Evolutionary conservation across 2,888 invertebrate genomes (phyloP).

Genomic region (Chirona hameri): DNA sequence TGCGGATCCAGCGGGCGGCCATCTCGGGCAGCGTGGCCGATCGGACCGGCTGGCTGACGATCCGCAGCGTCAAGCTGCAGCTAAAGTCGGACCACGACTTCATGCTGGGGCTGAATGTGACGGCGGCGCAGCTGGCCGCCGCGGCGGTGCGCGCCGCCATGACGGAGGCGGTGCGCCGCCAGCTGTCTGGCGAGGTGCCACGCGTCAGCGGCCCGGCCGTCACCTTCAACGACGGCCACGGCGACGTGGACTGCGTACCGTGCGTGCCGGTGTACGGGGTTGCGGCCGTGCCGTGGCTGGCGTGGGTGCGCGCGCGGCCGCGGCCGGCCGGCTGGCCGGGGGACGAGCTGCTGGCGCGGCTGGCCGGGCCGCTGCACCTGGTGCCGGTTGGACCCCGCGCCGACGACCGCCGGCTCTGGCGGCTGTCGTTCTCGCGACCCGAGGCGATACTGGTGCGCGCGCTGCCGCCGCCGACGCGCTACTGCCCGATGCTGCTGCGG

Average conservation of each 20-base stretch:
- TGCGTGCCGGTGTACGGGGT: background rate
- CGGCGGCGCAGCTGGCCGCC: background rate
- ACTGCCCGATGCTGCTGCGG: background rate
- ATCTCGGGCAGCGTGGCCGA: background rate
- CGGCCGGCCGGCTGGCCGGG: slow-evolving; percentile 6
- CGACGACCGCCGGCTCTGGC: background rate
- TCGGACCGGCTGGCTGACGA: background rate
- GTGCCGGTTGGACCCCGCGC: background rate
- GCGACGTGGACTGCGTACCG: background rate
- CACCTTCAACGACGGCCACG: background rate
- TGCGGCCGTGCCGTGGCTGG: background rate
- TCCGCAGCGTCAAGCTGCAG: background rate
- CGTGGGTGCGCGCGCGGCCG: background rate
- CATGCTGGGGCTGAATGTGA: background rate
- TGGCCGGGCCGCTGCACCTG: background rate
- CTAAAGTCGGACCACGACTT: background rate
- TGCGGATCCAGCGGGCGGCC: background rate
- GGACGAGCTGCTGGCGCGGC: background rate
- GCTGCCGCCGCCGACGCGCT: background rate
- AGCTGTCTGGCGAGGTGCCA: background rate
- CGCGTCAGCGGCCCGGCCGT: background rate
- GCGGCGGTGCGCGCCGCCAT: background rate
- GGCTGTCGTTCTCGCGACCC: background rate
- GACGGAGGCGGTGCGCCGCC: background rate
- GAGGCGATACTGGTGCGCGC: background rate